A percentile compares a stretch with the other conserved stretches of the same genome.
phyloP scores from a whole-genome alignment of 2,888 invertebrate species.

The Acanthopleura granulata region DNA sequence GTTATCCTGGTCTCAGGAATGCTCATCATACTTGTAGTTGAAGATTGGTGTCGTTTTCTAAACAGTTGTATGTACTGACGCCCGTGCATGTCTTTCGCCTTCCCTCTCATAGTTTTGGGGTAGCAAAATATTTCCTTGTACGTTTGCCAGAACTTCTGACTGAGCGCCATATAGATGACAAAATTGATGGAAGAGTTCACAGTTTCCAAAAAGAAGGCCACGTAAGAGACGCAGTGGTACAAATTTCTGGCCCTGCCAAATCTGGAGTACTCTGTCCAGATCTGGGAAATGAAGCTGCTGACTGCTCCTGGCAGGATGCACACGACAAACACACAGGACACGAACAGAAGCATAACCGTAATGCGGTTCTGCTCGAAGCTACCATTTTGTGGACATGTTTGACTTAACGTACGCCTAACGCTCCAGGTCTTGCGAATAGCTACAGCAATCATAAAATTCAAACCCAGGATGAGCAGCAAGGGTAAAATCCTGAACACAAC shows the following conservation, averaged over 20 bases:
- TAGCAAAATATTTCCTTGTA: constrained; percentile 57
- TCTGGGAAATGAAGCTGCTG: constrained; percentile 47
- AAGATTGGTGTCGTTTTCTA: neutral
- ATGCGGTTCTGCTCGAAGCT: constrained; percentile 47
- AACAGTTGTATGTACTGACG: neutral
- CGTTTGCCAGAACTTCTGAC: constrained; percentile 48
- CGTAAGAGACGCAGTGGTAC: constrained; percentile 42
- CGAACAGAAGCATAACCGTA: constrained; percentile 54
- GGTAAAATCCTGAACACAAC: constrained; percentile 53
- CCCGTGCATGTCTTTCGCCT: no score
- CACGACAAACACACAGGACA: constrained; percentile 53
- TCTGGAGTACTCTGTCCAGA: constrained; percentile 41
- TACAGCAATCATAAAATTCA: constrained; percentile 47
- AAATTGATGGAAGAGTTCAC: constrained; percentile 59
- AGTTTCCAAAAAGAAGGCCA: constrained; percentile 54
- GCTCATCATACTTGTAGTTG: neutral
- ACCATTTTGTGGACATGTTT: constrained; percentile 17
- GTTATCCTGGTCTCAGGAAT: neutral
- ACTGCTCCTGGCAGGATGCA: constrained; percentile 59
- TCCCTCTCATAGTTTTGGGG: constrained; percentile 23
- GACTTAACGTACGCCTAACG: constrained; percentile 32
- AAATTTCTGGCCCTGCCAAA: constrained; percentile 41
- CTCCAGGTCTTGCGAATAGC: constrained; percentile 48
- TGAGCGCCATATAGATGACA: constrained; percentile 57
- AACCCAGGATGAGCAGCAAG: constrained; percentile 41